Evolutionary conservation across 2,797 vertebrate genomes (phyloP).

Genomic region (Lithobates pipiens): DNA sequence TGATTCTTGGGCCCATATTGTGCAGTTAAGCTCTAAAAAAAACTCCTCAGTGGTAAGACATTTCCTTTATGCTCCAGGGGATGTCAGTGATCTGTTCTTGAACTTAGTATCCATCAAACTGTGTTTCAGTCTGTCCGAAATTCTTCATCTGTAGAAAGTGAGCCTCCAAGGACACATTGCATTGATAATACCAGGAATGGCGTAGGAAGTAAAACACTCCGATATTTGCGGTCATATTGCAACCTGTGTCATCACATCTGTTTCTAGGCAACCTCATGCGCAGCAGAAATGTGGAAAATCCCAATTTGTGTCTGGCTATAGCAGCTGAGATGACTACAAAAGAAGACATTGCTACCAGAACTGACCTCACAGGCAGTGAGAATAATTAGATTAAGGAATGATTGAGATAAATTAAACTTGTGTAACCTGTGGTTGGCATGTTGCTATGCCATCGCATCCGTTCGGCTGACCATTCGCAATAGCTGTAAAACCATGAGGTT

Average conservation of each 20-base stretch:
- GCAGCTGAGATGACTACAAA: conserved; percentile 35
- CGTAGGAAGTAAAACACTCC: conserved; percentile 6
- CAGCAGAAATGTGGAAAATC: conserved; percentile 45
- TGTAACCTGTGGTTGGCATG: not conserved
- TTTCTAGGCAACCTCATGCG: conserved; percentile 55
- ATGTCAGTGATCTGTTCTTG: not conserved
- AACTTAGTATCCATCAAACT: not conserved
- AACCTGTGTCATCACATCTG: conserved; percentile 41
- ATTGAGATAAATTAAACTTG: not conserved
- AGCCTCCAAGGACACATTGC: conserved; percentile 22
- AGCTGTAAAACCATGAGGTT: not conserved
- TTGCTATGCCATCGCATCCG: not conserved
- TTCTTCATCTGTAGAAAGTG: conserved; percentile 6
- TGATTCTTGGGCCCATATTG: not conserved
- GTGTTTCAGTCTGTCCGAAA: not conserved
- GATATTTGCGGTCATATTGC: conserved; percentile 27
- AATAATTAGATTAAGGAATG: conserved; percentile 23
- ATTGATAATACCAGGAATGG: conserved; percentile 17
- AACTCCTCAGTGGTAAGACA: not conserved
- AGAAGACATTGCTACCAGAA: conserved; percentile 19
- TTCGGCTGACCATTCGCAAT: not conserved
- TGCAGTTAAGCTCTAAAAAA: not conserved
- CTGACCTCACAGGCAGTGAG: conserved; percentile 31
- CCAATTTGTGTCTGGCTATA: conserved; percentile 26
- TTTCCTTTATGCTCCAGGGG: not conserved